phyloP scores from a whole-genome alignment of 2,888 invertebrate species.

The Tridacna gigas region DNA sequence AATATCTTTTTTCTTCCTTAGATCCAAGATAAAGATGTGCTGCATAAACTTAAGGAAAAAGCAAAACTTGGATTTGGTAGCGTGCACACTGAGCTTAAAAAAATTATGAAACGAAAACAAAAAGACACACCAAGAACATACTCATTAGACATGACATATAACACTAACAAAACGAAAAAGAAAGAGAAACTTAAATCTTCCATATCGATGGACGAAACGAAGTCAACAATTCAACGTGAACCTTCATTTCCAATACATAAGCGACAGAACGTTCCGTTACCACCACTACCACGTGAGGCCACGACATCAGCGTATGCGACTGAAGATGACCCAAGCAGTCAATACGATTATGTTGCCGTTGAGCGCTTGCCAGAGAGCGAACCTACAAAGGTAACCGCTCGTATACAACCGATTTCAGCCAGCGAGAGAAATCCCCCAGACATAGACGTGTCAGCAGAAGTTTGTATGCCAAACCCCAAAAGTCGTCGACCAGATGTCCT shows the following conservation, averaged over 20 bases:
- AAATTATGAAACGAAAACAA: no score
- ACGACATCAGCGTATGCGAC: neutral
- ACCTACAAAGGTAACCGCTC: neutral
- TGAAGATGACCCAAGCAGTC: neutral
- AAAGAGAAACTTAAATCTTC: neutral
- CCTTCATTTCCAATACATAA: neutral
- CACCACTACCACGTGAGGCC: neutral
- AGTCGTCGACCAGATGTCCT: neutral
- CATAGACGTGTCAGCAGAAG: neutral
- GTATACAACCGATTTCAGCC: neutral
- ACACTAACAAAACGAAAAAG: neutral
- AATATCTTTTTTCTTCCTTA: neutral
- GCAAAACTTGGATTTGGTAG: conserved; percentile 9
- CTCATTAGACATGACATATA: neutral
- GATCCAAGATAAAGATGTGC: neutral
- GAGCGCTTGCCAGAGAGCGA: neutral
- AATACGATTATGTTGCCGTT: neutral
- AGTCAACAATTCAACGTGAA: neutral
- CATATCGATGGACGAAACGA: neutral
- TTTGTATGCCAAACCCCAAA: neutral
- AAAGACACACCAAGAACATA: no score
- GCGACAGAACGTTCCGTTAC: neutral
- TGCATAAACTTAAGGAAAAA: conserved; percentile 5
- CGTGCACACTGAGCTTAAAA: neutral
- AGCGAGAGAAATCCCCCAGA: neutral